These are phyloP conservation scores for Neofelis nebulosa DNA, from an alignment of 2,113 vertebrate genomes.

Conservation along the genomic window DNA sequence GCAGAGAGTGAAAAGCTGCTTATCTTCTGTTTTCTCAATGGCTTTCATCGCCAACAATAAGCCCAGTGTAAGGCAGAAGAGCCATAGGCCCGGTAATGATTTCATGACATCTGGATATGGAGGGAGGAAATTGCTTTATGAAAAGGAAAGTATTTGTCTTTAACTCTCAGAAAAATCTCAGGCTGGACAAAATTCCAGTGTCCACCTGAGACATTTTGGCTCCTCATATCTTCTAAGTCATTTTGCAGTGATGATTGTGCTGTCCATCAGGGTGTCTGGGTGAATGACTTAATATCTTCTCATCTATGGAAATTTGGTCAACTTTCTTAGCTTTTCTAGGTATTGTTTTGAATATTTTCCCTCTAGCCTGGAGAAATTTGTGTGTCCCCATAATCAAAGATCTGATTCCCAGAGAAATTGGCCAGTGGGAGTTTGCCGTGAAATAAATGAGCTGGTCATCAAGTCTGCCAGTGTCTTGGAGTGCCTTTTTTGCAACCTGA, in stretches of 20 bases:
- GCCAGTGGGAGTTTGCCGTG: background rate
- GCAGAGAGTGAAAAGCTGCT: conserved; percentile 32
- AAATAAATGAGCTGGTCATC: background rate
- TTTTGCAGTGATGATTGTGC: background rate
- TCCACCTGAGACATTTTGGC: background rate
- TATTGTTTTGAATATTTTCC: background rate
- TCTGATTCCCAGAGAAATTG: background rate
- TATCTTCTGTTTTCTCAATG: conserved; percentile 50
- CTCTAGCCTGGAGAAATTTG: background rate
- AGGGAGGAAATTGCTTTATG: background rate
- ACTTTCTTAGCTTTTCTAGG: background rate
- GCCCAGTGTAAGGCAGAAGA: background rate
- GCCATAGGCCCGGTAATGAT: conserved; percentile 9
- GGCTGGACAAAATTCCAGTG: background rate
- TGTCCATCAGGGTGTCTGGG: background rate
- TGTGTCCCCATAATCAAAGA: background rate
- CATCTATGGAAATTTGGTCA: background rate
- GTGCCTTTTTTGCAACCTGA: background rate
- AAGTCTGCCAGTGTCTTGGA: background rate
- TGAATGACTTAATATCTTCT: background rate
- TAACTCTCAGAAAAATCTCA: background rate
- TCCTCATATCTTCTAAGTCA: background rate
- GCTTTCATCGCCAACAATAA: background rate
- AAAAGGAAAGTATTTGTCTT: background rate
- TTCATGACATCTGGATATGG: conserved; percentile 5